Conservation (phyloP, 2,113 vertebrate species). For the Barbus barbus region DNA sequence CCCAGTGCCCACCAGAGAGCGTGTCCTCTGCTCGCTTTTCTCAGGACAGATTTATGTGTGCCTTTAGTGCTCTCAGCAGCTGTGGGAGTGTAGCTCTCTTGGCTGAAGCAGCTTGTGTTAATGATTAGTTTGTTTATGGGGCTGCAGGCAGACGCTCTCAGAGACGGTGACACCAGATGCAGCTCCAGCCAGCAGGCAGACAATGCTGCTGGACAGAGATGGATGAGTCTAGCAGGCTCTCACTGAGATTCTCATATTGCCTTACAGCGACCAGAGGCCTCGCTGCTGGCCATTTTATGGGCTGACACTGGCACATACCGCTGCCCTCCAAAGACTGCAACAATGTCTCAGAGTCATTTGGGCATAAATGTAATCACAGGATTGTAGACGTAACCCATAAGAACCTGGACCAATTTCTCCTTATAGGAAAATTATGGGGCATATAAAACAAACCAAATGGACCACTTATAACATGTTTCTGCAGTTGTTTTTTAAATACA, state of each 20-base stretch:
- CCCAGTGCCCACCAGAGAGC: conserved; percentile 38
- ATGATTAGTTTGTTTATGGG: conserved; percentile 48
- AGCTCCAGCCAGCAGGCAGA: conserved; percentile 32
- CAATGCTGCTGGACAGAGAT: conserved; percentile 41
- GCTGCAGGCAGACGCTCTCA: conserved; percentile 4
- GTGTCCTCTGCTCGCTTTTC: conserved; percentile 31
- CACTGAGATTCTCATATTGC: conserved; percentile 42
- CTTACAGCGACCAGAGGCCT: conserved; percentile 30
- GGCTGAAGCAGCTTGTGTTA: conserved; percentile 44
- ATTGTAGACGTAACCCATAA: no score
- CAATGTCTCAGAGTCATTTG: not conserved
- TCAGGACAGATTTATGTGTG: conserved; percentile 35
- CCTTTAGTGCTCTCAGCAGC: conserved; percentile 29
- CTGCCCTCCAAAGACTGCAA: not conserved
- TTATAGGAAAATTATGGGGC: no score
- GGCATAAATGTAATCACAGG: not conserved
- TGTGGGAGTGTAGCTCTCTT: conserved; percentile 13
- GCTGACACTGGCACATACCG: not conserved
- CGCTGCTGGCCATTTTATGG: conserved; percentile 11
- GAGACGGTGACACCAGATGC: conserved; percentile 30
- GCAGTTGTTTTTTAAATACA: no score
- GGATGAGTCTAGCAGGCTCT: conserved; percentile 33
- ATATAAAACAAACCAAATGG: no score
- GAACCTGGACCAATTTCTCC: no score
- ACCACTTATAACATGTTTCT: no score